Base-by-base conservation (phyloP, 2,113 vertebrate genomes). In the Phylloscopus whistleri region DNA sequence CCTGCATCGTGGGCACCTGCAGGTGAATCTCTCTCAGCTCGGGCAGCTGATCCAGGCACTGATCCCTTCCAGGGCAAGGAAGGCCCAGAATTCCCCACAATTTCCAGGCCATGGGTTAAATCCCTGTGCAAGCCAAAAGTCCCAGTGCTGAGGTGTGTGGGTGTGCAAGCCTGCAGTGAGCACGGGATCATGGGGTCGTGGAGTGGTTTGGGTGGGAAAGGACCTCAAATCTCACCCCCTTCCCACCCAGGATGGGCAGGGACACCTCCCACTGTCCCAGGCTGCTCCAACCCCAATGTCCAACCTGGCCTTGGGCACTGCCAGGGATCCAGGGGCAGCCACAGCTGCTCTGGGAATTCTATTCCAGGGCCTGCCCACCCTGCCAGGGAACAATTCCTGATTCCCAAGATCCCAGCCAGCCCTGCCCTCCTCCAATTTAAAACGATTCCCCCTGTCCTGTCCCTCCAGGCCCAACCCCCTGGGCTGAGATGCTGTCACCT, bases 331-430 rank as follows among this genome's bases (percentile, higher is more conserved):
- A 53, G 68, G 56, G 58, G 60, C 70, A 75, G 59, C 82, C 70
- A 18, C 82, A 75, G 58, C 68, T 21, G 4, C 39, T 63, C 58
- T 64, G 81, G 41, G 9, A 2, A 64, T 0, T 1, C 59, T 5
- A 1, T 13, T 1, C 48, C 80, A 73, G 56, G 3, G 13, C 12
- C 81, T 75, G 1, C 35, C 35, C 62, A 22, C 62, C 52, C 37
- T 59, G 1, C 7, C 52, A 86, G 72, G 31, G 28, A 66, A 16
- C 11, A 56, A 74, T 74, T 64, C 30, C 46, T 52, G 0, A 37
- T 37, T 37, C 46, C 60, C 70, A 21, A 35, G 0, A 17, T 51
- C 4, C 83, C 62, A 59, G 0, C 70, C 2, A 35, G 0, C 31
- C 62, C 63, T 37, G 20, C 26, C 37, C 72, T 59, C 14, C 28